Evolutionary conservation across 1,140 invertebrate genomes (phyloP).

Genomic region (Hyles vespertilio): DNA sequence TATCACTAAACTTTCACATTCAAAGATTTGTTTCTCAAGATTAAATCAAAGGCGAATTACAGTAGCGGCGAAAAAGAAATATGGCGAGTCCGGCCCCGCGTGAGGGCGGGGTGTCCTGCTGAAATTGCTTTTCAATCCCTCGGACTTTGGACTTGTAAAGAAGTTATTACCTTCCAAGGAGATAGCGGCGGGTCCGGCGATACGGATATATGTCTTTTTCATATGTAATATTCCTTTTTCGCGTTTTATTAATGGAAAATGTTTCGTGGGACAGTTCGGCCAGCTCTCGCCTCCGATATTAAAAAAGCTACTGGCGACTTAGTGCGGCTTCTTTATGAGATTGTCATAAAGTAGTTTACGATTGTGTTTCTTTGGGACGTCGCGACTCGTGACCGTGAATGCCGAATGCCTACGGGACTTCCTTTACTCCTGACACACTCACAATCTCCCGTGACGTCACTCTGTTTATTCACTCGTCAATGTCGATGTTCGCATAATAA

Average conservation of each 20-base stretch:
- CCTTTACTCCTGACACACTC: background rate
- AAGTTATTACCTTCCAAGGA: constrained; percentile 77
- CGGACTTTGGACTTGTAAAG: constrained; percentile 78
- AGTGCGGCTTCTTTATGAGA: constrained; percentile 59
- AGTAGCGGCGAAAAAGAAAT: constrained; percentile 74
- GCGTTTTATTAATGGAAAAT: constrained; percentile 76
- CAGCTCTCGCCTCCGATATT: constrained; percentile 60
- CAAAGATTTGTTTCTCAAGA: constrained; percentile 75
- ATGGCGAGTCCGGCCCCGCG: constrained; percentile 64
- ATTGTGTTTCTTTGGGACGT: constrained; percentile 22
- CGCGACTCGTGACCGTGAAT: constrained; percentile 14
- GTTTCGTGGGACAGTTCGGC: constrained; percentile 68
- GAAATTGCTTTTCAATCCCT: constrained; percentile 78
- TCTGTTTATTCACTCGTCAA: background rate
- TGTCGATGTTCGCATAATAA: constrained; percentile 3
- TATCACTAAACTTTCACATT: constrained; percentile 73
- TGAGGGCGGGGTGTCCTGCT: constrained; percentile 70
- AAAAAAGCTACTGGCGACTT: constrained; percentile 59
- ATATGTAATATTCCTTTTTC: constrained; percentile 76
- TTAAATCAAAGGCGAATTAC: constrained; percentile 76
- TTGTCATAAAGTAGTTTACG: constrained; percentile 52
- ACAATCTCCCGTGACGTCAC: background rate
- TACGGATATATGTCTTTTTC: constrained; percentile 76
- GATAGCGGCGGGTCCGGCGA: constrained; percentile 73
- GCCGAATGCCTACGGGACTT: constrained; percentile 9